A percentile compares a stretch with the other conserved stretches of the same genome.
Evolutionary conservation across 1,140 invertebrate species (phyloP).

Genomic region (Leguminivora glycinivorella): DNA sequence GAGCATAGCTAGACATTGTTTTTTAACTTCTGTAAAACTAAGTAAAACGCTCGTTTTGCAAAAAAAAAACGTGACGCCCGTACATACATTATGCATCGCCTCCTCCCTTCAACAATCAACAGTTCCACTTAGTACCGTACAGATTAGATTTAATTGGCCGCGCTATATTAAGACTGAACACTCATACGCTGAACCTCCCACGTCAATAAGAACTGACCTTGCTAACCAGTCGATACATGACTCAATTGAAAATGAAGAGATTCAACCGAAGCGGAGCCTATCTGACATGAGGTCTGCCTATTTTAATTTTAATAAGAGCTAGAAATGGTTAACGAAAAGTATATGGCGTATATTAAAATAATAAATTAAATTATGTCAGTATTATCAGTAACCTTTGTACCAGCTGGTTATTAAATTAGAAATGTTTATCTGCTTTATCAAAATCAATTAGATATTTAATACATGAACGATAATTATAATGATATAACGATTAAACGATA

Average conservation of each 20-base stretch:
- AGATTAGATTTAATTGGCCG: background rate
- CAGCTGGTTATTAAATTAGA: background rate
- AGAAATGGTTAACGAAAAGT: no score
- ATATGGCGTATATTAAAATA: background rate
- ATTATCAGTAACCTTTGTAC: slow-evolving; percentile 6
- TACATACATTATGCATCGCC: background rate
- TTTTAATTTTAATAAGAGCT: no score
- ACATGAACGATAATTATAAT: no score
- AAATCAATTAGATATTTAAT: no score
- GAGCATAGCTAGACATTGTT: no score
- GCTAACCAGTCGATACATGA: slow-evolving; percentile 7
- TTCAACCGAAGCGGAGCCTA: background rate
- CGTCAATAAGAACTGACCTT: slow-evolving; percentile 23
- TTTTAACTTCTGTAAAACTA: no score
- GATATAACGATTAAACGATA: no score
- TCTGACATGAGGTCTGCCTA: background rate
- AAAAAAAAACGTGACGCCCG: background rate
- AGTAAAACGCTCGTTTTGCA: no score
- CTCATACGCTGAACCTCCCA: slow-evolving; percentile 17
- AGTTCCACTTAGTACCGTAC: background rate
- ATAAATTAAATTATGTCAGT: slow-evolving; percentile 6
- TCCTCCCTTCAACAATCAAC: background rate
- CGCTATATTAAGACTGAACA: slow-evolving; percentile 10
- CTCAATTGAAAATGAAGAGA: slow-evolving; percentile 3
- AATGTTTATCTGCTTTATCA: background rate